Evolutionary conservation across 2,888 invertebrate genomes (phyloP).

Genomic region (Phengaris alcon): DNA sequence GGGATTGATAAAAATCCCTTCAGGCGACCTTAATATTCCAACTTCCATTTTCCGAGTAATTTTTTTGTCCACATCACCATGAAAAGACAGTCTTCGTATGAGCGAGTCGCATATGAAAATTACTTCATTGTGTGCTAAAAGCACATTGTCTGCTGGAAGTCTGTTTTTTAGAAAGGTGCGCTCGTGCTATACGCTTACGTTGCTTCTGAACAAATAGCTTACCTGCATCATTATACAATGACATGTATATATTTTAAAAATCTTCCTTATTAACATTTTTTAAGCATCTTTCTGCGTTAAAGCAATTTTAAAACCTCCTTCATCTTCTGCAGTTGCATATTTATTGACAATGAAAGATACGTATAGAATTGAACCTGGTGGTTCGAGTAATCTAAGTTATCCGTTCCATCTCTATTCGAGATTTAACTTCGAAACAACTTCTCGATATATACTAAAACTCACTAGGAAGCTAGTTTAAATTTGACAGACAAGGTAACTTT

Average conservation of each 20-base stretch:
- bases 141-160: constrained; percentile 20
- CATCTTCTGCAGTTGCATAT: constrained; percentile 1
- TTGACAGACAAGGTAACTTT: no score
- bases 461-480: not conserved
- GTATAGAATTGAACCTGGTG: not conserved
- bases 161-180: constrained; percentile 19
- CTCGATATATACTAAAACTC: not conserved
- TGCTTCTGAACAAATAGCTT: not conserved
- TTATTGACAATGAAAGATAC: not conserved
- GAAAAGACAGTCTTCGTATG: constrained; percentile 24
- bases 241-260: not conserved
- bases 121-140: constrained; percentile 22
- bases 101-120: constrained; percentile 26
- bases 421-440: constrained; percentile 2
- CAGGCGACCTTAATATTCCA: not conserved
- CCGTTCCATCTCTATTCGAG: constrained; percentile 8
- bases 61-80: constrained; percentile 14
- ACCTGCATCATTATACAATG: not conserved
- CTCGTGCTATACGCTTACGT: not conserved
- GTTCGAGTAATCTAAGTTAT: constrained; percentile 1
- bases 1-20: not conserved
- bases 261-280: no score
- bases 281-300: not conserved
- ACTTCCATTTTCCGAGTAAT: constrained; percentile 7
- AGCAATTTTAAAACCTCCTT: not conserved